Evolutionary conservation across 1,140 invertebrate genomes (phyloP).

Genomic region (Mylabris phalerata): DNA sequence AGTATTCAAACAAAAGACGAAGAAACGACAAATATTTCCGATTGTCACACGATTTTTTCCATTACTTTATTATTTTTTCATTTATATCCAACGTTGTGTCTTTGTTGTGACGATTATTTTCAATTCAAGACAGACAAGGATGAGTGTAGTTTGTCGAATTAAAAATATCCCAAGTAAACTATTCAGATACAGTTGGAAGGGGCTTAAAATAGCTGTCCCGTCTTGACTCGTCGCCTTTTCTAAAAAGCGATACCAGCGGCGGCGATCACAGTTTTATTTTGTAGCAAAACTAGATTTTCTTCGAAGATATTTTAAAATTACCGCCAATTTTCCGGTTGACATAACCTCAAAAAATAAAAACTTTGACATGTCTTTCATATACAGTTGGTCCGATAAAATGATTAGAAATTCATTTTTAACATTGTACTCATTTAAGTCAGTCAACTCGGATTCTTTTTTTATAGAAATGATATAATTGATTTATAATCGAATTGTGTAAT

Average conservation of each 20-base stretch:
- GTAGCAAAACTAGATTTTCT: not conserved
- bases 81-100: not conserved
- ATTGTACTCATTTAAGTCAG: too few species aligned
- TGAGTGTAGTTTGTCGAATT: slow-evolving; percentile 25
- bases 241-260: not conserved
- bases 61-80: not conserved
- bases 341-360: too few species aligned
- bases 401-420: too few species aligned
- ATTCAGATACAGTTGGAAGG: slow-evolving; percentile 18
- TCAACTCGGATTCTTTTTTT: too few species aligned
- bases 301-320: not conserved
- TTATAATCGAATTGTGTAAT: too few species aligned
- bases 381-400: too few species aligned
- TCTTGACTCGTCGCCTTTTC: slow-evolving; percentile 11
- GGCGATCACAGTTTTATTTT: not conserved
- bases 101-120: not conserved
- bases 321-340: not conserved
- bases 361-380: too few species aligned
- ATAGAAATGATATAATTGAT: too few species aligned
- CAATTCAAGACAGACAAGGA: slow-evolving; percentile 20
- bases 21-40: not conserved
- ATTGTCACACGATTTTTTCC: not conserved
- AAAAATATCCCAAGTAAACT: slow-evolving; percentile 25
- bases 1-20: not conserved
- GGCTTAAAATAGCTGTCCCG: slow-evolving; percentile 25